Base-by-base conservation (phyloP, 2,113 vertebrate genomes). In the Nannobrachium achirus region DNA sequence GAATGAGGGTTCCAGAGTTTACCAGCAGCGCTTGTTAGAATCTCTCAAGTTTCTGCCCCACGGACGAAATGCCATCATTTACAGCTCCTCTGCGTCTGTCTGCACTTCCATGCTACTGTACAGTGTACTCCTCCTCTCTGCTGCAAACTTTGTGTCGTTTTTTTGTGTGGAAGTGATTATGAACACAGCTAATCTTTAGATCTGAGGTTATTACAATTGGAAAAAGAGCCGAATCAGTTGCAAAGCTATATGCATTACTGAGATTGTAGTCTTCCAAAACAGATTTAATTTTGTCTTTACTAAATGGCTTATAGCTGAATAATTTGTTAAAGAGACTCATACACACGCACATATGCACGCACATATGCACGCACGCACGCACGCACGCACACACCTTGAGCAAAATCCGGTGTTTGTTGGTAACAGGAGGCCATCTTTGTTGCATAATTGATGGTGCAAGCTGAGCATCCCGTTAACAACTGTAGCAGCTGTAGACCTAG, bases 361-460 rank as follows among this genome's bases (percentile, higher is more conserved):
- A 57, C 19, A 33, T 16, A 16, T 10, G 11, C 48, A 16, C 10
- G 40, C 20, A 63, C 20, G 25, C 11, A 48, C n/a, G 70, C 58
- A 83, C 60, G 33, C 58, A 73, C 62, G 69, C 16, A 19, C 65
- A 70, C 73, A 77, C 76, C 71, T 76, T 45, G 39, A 80, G 69
- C 61, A 40, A 64, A 70, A 70, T 75, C 46, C 42, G 10, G 51
- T 68, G 63, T 60, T 65, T 66, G 18, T 69, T 2, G 1, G 62
- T 41, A 66, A 53, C 76, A 50, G 57, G 66, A 73, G 51, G 56
- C 49, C n/a, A 48, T 60, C 51, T 83, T 69, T 74, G 64, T 58
- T 86, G 75, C 68, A 82, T 80, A 76, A 82, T 77, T 86, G 53
- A 87, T 79, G 61, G 19, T 48, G 64, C 69, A 46, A 70, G 55